A percentile compares a stretch with the other conserved stretches of the same genome.
These are phyloP conservation scores for Plectropomus leopardus DNA, from an alignment of 2,113 vertebrate species.

Conservation along the genomic window DNA sequence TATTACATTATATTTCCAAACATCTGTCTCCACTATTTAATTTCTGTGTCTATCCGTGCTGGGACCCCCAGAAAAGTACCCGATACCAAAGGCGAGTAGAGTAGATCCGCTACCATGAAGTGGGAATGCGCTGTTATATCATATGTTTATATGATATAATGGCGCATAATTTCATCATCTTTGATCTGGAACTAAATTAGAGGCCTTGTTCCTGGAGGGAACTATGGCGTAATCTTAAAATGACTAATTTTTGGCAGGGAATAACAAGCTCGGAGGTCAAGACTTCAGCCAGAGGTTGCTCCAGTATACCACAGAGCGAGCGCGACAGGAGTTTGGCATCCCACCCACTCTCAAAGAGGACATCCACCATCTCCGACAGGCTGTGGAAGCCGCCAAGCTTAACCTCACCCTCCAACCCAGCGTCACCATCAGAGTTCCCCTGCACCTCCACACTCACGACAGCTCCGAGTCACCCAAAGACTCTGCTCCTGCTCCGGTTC, in stretches of 20 bases:
- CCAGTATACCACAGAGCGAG: slow-evolving; percentile 88
- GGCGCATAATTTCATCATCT: background rate
- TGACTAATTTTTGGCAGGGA: slow-evolving; percentile 83
- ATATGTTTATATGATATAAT: too few relatives aligned
- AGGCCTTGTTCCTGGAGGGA: background rate
- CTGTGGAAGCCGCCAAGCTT: slow-evolving; percentile 93
- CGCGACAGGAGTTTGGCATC: slow-evolving; percentile 86
- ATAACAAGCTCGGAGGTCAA: slow-evolving; percentile 97
- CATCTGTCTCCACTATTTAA: too few relatives aligned
- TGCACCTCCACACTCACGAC: slow-evolving; percentile 78
- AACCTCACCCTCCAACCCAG: slow-evolving; percentile 89
- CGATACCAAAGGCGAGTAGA: too few relatives aligned
- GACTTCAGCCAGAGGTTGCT: slow-evolving; percentile 97
- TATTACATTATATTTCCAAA: too few relatives aligned
- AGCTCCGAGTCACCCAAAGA: slow-evolving; percentile 4
- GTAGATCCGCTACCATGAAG: too few relatives aligned
- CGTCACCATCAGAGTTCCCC: slow-evolving; percentile 80
- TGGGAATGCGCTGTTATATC: too few relatives aligned
- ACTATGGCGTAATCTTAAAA: background rate
- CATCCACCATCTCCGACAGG: slow-evolving; percentile 92
- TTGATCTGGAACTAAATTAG: background rate
- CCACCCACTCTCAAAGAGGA: slow-evolving; percentile 91
- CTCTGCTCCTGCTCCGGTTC: slow-evolving; percentile 58
- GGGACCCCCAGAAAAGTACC: too few relatives aligned
- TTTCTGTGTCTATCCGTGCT: too few relatives aligned